Conservation (phyloP, 2,797 vertebrate genomes). For the Gymnoscopelus braueri region DNA sequence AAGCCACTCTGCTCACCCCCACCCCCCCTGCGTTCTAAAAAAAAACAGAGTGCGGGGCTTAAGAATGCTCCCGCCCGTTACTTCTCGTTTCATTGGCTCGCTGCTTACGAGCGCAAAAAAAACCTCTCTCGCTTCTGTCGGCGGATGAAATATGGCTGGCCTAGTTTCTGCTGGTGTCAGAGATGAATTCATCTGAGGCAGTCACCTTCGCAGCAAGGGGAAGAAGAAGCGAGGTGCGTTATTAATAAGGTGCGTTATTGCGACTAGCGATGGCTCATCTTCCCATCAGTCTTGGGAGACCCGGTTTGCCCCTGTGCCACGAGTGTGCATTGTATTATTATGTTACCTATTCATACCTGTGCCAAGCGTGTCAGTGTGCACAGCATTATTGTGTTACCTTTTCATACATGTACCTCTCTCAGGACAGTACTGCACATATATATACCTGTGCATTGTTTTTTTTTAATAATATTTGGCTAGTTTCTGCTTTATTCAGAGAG, state of each 20-base stretch:
- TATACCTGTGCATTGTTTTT: too few relatives aligned
- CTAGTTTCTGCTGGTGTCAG: conserved; percentile 35
- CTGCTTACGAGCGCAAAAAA: conserved; percentile 44
- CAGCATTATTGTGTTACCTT: too few relatives aligned
- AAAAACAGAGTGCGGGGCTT: conserved; percentile 14
- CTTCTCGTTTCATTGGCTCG: conserved; percentile 24
- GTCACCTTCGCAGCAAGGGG: conserved; percentile 24
- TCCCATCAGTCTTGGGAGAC: conserved; percentile 39
- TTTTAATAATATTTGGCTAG: too few relatives aligned
- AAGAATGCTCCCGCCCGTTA: conserved; percentile 26
- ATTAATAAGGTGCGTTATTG: conserved; percentile 32
- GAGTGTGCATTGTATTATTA: neutral
- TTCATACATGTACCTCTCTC: too few relatives aligned
- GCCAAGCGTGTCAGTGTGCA: too few relatives aligned
- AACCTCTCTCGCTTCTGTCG: conserved; percentile 26
- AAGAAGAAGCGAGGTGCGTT: neutral
- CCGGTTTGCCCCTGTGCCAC: neutral
- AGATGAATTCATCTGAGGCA: conserved; percentile 58
- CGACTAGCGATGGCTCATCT: conserved; percentile 23
- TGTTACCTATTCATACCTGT: neutral
- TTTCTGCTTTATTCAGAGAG: too few relatives aligned
- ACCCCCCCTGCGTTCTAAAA: too few relatives aligned
- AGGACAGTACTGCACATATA: too few relatives aligned
- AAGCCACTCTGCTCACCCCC: neutral
- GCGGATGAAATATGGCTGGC: conserved; percentile 57